Conservation (phyloP, 2,797 vertebrate genomes). For the Chloroceryle inda region DNA sequence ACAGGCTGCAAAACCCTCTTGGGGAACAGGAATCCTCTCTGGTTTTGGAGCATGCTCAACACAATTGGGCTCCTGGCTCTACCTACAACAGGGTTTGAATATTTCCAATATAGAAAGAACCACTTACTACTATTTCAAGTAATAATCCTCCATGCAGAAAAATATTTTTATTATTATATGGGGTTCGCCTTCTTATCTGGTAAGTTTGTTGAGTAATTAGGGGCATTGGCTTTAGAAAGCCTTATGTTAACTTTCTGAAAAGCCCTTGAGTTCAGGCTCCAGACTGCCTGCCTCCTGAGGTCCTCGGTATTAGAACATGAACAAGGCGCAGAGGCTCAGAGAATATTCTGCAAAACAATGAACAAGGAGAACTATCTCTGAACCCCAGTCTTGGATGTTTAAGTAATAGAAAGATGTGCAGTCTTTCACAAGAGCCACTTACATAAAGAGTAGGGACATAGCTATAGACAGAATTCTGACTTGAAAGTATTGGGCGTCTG, state of each 20-base stretch:
- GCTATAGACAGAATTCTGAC: not conserved
- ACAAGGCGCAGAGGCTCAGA: not conserved
- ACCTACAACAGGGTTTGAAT: not conserved
- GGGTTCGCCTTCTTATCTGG: not conserved
- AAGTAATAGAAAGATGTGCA: not conserved
- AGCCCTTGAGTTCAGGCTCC: not conserved
- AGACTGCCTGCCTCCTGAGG: not conserved
- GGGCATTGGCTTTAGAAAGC: not conserved
- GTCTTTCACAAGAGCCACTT: not conserved
- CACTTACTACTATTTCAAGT: not conserved
- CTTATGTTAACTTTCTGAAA: not conserved
- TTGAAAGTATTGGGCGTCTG: not conserved
- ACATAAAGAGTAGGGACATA: not conserved
- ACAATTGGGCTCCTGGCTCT: not conserved
- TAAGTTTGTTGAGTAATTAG: not conserved
- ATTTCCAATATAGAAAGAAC: not conserved
- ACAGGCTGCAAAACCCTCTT: not conserved
- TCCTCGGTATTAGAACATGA: not conserved
- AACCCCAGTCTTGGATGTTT: not conserved
- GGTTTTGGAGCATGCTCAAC: not conserved
- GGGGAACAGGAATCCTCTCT: not conserved
- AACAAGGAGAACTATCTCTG: not conserved
- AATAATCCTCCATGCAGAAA: not conserved
- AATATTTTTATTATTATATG: not conserved
- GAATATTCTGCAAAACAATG: not conserved